Conservation (phyloP, 2,888 invertebrate species). For the Pristionchus mayeri region DNA sequence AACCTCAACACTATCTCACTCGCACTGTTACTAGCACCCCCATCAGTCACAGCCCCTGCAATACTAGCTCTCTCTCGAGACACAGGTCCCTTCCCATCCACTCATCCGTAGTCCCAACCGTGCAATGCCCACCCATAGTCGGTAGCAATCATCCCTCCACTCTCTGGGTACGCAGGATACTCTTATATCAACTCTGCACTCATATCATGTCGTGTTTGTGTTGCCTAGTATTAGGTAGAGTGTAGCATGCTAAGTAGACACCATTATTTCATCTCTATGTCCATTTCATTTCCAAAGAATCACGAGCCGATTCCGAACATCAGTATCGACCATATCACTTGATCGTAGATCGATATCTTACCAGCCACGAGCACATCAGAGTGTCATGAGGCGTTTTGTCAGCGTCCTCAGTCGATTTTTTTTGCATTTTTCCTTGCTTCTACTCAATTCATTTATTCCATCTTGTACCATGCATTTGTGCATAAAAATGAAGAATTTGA, state of each 20-base stretch:
- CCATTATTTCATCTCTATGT: not conserved
- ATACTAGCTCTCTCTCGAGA: not conserved
- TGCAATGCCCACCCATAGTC: slow-evolving; percentile 13
- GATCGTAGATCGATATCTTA: not conserved
- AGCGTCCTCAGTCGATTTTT: not conserved
- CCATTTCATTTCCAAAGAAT: not conserved
- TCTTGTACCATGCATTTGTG: slow-evolving; percentile 23
- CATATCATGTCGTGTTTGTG: slow-evolving; percentile 14
- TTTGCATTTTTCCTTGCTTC: not conserved
- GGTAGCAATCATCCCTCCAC: slow-evolving; percentile 39
- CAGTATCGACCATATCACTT: slow-evolving; percentile 13
- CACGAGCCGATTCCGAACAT: not conserved
- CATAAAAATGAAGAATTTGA: not conserved
- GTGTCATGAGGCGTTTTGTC: not conserved
- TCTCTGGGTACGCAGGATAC: not conserved
- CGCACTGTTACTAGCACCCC: not conserved
- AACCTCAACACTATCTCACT: too few species aligned
- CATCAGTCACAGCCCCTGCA: slow-evolving; percentile 3
- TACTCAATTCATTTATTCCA: slow-evolving; percentile 25
- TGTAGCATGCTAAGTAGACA: slow-evolving; percentile 23
- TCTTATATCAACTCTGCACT: not conserved
- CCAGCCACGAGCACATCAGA: not conserved
- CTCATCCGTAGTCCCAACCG: not conserved
- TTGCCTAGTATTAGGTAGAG: slow-evolving; percentile 8
- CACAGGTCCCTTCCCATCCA: not conserved